Evolutionary conservation across 2,797 vertebrate species (phyloP), one percentile per base, ranked within the genome.

Genomic region (Tapirus indicus): DNA sequence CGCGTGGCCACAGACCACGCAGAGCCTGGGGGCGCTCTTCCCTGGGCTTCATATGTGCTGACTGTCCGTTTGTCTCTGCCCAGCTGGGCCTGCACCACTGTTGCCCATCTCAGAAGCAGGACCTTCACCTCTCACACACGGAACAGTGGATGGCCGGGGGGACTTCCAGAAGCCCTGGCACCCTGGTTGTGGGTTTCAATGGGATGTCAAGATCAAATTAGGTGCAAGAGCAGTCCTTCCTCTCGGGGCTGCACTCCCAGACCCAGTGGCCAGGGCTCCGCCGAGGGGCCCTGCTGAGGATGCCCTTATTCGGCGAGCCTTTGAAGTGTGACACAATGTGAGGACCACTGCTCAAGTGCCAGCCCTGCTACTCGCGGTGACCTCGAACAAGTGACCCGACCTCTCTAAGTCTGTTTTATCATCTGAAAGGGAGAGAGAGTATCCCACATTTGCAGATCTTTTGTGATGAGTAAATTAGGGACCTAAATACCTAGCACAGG

Each of bases 271-370:
- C 47, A 62, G 25, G 44, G 21, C 47, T 6, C 20, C 35, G 23
- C 4, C 8, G 17, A 9, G 20, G 25, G 12, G 14, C 14, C 49
- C 49, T 52, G 49, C 20, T 11, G 38, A 68, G 58, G 58, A 23
- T 6, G 10, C 1, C 0, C 1, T 23, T 35, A 16, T 5, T 35
- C 0, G 8, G 35, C 35, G 0, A 0, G 66, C 25, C 77, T 23
- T 16, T 0, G 2, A 11, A 13, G 25, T 8, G 11, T 7, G n/a
- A 20, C 5, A 1, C 3, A 35, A 12, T 0, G 0, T 3, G 4
- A 27, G 83, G 82, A 23, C 25, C 41, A 7, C 17, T 9, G 54
- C 32, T 84, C 38, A 3, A 25, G 77, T 1, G 16, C 56, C 58
- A 56, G 62, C 25, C 27, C 4, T 18, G 58, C 58, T 23, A 20